phyloP scores from a whole-genome alignment of 2,113 vertebrate species.

The Labrus mixtus region DNA sequence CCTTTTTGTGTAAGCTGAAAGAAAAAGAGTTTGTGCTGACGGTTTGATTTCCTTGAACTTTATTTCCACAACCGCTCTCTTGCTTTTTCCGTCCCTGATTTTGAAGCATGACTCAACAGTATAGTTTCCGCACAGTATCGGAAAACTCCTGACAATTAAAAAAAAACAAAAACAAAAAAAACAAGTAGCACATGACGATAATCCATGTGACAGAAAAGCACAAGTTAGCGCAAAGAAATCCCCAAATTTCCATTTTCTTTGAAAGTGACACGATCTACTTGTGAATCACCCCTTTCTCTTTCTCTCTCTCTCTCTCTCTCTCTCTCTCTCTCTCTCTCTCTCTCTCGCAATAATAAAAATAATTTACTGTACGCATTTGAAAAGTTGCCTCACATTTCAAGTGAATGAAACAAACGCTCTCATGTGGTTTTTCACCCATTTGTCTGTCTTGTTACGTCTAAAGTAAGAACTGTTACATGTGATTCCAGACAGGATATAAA shows the following conservation, averaged over 20 bases:
- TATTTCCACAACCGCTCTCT: not conserved
- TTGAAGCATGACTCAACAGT: slow-evolving; percentile 25
- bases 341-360: too few species aligned
- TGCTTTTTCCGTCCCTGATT: not conserved
- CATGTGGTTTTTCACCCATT: too few species aligned
- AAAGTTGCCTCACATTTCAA: not conserved
- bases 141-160: not conserved
- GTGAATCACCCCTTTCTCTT: not conserved
- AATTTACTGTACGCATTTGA: too few species aligned
- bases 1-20: not conserved
- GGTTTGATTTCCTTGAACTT: not conserved
- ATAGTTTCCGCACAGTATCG: slow-evolving; percentile 1
- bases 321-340: too few species aligned
- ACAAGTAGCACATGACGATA: not conserved
- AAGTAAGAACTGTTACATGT: slow-evolving; percentile 7
- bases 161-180: not conserved
- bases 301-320: not conserved
- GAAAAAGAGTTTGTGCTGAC: not conserved
- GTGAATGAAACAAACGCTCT: not conserved
- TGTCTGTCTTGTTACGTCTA: not conserved
- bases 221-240: not conserved
- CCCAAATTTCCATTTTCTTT: too few species aligned
- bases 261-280: too few species aligned
- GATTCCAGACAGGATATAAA: not conserved
- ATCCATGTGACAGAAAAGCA: slow-evolving; percentile 1